Evolutionary conservation across 1,140 invertebrate species (phyloP).

Genomic region (Sarcophaga peregrina): DNA sequence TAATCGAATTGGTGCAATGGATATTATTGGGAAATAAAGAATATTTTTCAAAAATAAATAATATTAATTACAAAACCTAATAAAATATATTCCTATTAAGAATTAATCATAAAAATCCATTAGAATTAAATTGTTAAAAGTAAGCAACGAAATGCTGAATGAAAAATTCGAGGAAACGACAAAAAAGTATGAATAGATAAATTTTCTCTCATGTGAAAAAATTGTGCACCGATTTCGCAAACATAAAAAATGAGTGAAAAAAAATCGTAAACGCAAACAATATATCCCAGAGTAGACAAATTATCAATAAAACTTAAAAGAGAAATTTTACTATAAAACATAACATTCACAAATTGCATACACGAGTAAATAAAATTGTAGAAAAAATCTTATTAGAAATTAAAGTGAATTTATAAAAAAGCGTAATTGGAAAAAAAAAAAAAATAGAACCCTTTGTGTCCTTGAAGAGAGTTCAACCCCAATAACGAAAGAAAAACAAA

Average conservation of each 20-base stretch:
- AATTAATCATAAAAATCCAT: no score
- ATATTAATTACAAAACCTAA: background rate
- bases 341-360: background rate
- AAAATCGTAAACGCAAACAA: conserved; percentile 13
- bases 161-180: background rate
- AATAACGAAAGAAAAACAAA: background rate
- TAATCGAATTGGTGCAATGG: background rate
- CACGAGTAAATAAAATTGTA: no score
- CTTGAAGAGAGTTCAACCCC: conserved; percentile 35
- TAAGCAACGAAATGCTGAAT: background rate
- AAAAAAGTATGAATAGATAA: conserved; percentile 33
- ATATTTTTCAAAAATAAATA: background rate
- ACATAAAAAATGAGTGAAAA: conserved; percentile 20
- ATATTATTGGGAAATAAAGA: background rate
- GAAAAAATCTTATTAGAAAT: no score
- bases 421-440: background rate
- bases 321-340: background rate
- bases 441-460: conserved; percentile 10
- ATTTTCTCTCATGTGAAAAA: conserved; percentile 37
- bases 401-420: no score
- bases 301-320: background rate
- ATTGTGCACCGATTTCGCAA: conserved; percentile 15
- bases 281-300: background rate
- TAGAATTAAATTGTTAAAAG: no score
- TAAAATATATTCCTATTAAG: background rate